These are phyloP conservation scores for Muschampia plurimacula DNA, from an alignment of 2,888 invertebrate genomes.

Conservation along the genomic window DNA sequence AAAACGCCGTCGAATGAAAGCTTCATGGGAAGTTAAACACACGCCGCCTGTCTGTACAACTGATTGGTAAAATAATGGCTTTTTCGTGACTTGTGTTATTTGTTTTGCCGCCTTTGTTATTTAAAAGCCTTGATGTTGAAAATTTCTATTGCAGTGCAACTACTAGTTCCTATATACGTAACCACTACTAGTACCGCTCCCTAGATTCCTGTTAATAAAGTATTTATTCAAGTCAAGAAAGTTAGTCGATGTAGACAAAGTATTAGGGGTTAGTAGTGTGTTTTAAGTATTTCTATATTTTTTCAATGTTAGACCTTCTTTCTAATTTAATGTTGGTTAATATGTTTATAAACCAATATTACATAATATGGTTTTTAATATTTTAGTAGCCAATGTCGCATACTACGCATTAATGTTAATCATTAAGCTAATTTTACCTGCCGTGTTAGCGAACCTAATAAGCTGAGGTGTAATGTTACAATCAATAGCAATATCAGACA, in stretches of 20 bases:
- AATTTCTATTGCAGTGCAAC: no score
- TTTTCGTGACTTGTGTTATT: slow-evolving; percentile 11
- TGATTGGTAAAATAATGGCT: slow-evolving; percentile 34
- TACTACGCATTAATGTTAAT: slow-evolving; percentile 14
- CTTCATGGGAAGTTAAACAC: slow-evolving; percentile 27
- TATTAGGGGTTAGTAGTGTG: no score
- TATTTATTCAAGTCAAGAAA: no score
- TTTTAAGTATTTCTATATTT: no score
- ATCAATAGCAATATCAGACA: slow-evolving; percentile 13
- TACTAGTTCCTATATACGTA: no score
- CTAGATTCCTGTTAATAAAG: no score
- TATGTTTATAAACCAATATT: no score
- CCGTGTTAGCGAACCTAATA: slow-evolving; percentile 10
- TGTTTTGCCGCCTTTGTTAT: slow-evolving; percentile 1
- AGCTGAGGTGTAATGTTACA: slow-evolving; percentile 18
- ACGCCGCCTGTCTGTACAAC: slow-evolving; percentile 16
- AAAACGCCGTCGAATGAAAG: slow-evolving; percentile 28
- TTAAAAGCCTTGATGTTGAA: neutral
- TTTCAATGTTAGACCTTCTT: no score
- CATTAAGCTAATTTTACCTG: slow-evolving; percentile 5
- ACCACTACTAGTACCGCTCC: no score
- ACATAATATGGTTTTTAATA: no score
- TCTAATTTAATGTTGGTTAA: no score
- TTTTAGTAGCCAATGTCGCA: neutral
- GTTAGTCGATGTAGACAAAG: no score